phyloP scores from a whole-genome alignment of 2,113 vertebrate genomes.

The Pteruthius melanotis region DNA sequence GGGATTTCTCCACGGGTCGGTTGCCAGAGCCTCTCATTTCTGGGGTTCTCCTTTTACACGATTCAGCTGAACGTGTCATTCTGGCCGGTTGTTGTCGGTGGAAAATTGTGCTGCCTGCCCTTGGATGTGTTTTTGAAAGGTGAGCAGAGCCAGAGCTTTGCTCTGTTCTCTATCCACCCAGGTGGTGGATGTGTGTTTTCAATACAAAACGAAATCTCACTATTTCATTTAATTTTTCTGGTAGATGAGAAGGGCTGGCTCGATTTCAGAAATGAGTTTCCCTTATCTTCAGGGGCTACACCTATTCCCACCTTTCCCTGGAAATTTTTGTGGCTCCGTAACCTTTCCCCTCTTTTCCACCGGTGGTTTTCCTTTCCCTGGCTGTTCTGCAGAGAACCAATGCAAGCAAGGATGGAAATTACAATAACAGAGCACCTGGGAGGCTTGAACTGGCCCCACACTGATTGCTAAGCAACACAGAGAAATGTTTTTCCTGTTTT shows the following conservation, averaged over 20 bases:
- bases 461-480: slow-evolving; percentile 27
- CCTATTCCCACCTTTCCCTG: not conserved
- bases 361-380: not conserved
- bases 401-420: not conserved
- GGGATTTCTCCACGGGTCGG: not conserved
- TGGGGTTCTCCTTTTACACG: slow-evolving; percentile 20
- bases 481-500: slow-evolving; percentile 42
- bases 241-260: not conserved
- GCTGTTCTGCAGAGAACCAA: not conserved
- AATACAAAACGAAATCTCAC: not conserved
- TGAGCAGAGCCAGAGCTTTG: not conserved
- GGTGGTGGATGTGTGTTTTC: not conserved
- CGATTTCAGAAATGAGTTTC: not conserved
- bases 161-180: not conserved
- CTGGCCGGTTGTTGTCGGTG: not conserved
- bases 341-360: not conserved
- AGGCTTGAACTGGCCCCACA: not conserved
- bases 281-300: not conserved
- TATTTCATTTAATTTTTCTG: not conserved
- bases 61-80: not conserved
- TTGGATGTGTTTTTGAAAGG: slow-evolving; percentile 6
- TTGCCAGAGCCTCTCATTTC: slow-evolving; percentile 6
- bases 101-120: not conserved
- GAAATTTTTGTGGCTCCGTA: not conserved
- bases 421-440: not conserved